Conservation (phyloP, 2,888 invertebrate species). For the Amiota communis region DNA sequence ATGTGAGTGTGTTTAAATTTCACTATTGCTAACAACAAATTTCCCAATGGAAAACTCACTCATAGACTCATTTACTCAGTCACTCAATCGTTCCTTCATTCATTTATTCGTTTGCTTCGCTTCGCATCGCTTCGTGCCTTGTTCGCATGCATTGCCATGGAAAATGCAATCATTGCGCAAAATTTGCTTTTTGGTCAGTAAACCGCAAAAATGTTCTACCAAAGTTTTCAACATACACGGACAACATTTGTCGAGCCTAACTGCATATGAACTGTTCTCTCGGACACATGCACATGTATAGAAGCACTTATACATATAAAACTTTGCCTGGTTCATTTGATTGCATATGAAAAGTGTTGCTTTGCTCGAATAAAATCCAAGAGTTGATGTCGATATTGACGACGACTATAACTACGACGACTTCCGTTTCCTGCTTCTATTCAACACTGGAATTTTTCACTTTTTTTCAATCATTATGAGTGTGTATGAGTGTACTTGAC, state of each 20-base stretch:
- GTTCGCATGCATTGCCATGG: neutral
- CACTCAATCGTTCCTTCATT: too few species aligned
- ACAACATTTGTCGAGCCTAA: neutral
- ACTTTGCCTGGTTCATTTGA: conserved; percentile 16
- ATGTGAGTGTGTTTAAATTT: too few species aligned
- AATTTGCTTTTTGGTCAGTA: conserved; percentile 31
- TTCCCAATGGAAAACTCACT: conserved; percentile 15
- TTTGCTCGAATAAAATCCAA: neutral
- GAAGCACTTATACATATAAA: conserved; percentile 2
- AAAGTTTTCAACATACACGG: neutral
- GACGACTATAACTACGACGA: neutral
- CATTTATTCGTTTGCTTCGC: too few species aligned
- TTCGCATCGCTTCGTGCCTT: too few species aligned
- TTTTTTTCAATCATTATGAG: conserved; percentile 1
- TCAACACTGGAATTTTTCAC: neutral
- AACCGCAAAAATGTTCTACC: conserved; percentile 20
- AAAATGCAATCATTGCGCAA: conserved; percentile 29
- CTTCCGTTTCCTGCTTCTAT: conserved; percentile 18
- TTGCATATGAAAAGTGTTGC: conserved; percentile 25
- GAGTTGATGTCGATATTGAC: too few species aligned
- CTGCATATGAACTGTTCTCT: neutral
- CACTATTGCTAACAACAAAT: neutral
- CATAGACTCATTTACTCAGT: too few species aligned
- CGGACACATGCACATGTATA: neutral
- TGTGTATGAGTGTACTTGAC: conserved; percentile 6